Evolutionary conservation across 2,888 invertebrate species (phyloP), one percentile per base, ranked within the genome.

Genomic region (Xestia rhomboidea): DNA sequence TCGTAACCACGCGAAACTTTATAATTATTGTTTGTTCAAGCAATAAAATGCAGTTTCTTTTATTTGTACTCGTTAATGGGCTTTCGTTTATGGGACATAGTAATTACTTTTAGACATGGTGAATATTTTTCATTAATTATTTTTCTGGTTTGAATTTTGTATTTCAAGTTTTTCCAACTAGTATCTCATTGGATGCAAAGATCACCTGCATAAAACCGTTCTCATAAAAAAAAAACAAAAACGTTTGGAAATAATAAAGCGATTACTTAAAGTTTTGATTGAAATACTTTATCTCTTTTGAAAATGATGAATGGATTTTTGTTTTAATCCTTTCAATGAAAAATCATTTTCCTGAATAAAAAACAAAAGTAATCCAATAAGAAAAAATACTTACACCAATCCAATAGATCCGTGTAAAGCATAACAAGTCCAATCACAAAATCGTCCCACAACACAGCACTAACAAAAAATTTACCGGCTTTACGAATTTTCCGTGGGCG

Each of bases 341-440:
- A 66, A 44, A 27, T 0, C 0, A 15, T 6, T 46, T n/a, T 8
- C 1, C 8, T 0, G 0, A 38, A 54, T n/a, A 27, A n/a, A 10
- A 34, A 15, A 49, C 3, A 18, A n/a, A 30, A 49, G 24, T 0
- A 30, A 5, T 64, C 44, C 18, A 27, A 80, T 49, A 18, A 76
- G 69, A 73, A 67, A 68, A 2, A 82, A 72, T 68, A 87, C 89
- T 88, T 70, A 88, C 88, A 90, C 70, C 68, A 90, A 81, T 82
- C 84, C 80, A 68, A 82, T 27, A 85, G 87, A 90, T 93, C 92
- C 92, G 91, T 89, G 51, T 46, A 82, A 79, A 86, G 83, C 81
- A 70, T 82, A 86, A 89, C 77, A 90, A 92, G 92, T 93, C 91
- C 93, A 89, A 90, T 87, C 91, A 93, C 92, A 90, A 86, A 92